Base-by-base conservation (phyloP, 2,797 vertebrate species). In the Falco columbarius region DNA sequence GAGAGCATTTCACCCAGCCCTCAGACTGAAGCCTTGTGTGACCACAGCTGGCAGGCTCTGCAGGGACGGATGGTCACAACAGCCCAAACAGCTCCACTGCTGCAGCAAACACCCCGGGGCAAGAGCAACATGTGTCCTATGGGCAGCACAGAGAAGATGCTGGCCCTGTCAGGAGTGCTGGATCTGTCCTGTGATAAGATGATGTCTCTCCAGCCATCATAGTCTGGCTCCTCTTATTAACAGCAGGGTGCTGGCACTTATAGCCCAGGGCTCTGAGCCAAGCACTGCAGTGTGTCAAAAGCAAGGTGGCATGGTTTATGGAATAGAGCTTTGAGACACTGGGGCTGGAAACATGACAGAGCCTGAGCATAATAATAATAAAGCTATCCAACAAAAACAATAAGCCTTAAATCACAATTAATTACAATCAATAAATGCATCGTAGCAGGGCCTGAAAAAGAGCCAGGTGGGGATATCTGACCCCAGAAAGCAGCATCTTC, bases 141-240 rank as follows among this genome's bases (percentile, higher is more conserved):
- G 0, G 1, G n/a, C n/a, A 84, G 24, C 3, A 1, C 3, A 6
- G 49, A 55, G 44, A 65, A 84, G 54, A 44, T 0, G 2, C 40
- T 55, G 15, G 9, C 49, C 46, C 40, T 49, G 15, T 27, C 46
- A 82, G 71, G 11, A 74, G 55, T 42, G 27, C 36, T 3, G 17
- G 38, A 66, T 68, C 55, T 68, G 38, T 26, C 54, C 74, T 42
- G 42, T 22, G 58, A 61, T 6, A 22, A 67, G 58, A 49, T 17
- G n/a, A 9, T 54, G 40, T 47, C 61, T 26, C n/a, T 34, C 66
- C 32, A 58, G 44, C 6, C 36, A 24, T 1, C 2, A 49, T 26
- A 24, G 40, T 36, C 56, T 71, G 73, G 40, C 17, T 88, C 40
- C 23, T 44, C 42, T 87, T 42, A 72, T 27, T 42, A 75, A 81